phyloP scores from a whole-genome alignment of 2,888 invertebrate species.

The Clistopyga incitator region DNA sequence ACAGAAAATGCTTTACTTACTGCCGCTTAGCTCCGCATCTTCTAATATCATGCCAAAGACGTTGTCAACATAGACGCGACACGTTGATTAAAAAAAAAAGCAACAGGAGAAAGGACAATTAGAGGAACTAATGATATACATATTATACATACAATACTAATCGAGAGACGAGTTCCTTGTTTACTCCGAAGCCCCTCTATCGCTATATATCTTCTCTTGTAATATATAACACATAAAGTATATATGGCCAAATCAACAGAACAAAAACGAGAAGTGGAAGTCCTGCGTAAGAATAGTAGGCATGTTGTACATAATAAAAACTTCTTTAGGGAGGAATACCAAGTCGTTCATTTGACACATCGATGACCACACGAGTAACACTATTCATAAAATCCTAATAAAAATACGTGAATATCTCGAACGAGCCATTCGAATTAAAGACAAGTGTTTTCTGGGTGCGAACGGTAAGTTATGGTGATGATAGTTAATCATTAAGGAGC shows the following conservation, averaged over 20 bases:
- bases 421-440: conserved; percentile 12
- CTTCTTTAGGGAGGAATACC: conserved; percentile 61
- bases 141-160: conserved; percentile 33
- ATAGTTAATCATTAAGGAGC: conserved; percentile 39
- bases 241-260: conserved; percentile 54
- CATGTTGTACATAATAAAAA: conserved; percentile 70
- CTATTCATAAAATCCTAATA: no score
- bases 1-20: conserved; percentile 57
- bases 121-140: conserved; percentile 48
- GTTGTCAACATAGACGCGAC: conserved; percentile 54
- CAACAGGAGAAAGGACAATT: neutral
- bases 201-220: conserved; percentile 58
- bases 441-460: conserved; percentile 54
- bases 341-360: conserved; percentile 49
- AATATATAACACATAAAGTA: conserved; percentile 56
- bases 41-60: conserved; percentile 59
- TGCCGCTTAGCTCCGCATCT: conserved; percentile 58
- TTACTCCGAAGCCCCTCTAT: conserved; percentile 53
- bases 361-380: neutral
- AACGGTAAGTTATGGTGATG: conserved; percentile 54
- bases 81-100: conserved; percentile 32
- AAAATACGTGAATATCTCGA: neutral
- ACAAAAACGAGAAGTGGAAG: conserved; percentile 50
- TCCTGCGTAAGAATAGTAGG: conserved; percentile 66
- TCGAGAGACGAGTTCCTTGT: conserved; percentile 54